Conservation (phyloP, 1,140 invertebrate species). For the Penaeus indicus region DNA sequence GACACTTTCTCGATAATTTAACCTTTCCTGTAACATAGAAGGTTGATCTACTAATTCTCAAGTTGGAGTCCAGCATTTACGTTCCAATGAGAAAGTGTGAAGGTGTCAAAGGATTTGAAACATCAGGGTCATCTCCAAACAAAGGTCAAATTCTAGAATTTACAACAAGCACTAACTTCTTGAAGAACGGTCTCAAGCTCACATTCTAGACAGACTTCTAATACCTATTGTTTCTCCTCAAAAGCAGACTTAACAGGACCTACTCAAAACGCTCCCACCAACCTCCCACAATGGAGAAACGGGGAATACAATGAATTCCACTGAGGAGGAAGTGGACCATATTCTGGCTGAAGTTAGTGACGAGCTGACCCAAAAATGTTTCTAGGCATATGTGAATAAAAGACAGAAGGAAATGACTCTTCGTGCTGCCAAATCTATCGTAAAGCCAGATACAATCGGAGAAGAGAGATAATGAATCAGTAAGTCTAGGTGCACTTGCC, state of each 20-base stretch:
- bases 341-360: background rate
- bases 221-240: too few relatives aligned
- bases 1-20: background rate
- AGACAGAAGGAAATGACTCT: background rate
- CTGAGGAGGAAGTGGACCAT: constrained; percentile 1
- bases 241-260: too few relatives aligned
- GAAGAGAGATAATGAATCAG: background rate
- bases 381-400: constrained; percentile 1
- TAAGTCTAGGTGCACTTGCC: constrained; percentile 1
- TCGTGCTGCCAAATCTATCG: background rate
- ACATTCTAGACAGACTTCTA: too few relatives aligned
- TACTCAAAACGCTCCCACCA: too few relatives aligned
- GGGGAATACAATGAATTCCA: too few relatives aligned
- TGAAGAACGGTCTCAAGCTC: too few relatives aligned
- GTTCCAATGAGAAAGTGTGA: constrained; percentile 2
- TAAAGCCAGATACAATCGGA: background rate
- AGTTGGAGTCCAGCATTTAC: background rate
- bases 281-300: too few relatives aligned
- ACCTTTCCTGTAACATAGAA: background rate
- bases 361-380: background rate
- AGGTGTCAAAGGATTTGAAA: constrained; percentile 10
- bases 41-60: background rate
- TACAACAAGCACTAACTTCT: background rate
- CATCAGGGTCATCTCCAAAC: background rate
- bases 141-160: constrained; percentile 9